Conservation (phyloP, 2,888 invertebrate species). For the Oligia latruncula region DNA sequence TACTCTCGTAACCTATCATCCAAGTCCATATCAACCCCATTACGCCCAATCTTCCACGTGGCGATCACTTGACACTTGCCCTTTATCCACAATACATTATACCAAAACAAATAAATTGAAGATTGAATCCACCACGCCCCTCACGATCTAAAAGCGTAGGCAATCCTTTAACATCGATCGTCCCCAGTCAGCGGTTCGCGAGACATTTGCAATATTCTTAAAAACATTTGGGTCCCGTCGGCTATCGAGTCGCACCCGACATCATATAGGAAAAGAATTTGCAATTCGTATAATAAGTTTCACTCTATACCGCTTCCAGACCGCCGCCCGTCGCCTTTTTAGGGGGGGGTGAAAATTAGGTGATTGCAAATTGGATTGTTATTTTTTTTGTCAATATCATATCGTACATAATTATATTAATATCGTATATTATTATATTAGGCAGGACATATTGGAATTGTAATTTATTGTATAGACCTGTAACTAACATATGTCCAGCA, state of each 20-base stretch:
- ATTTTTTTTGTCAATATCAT: not conserved
- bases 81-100: constrained; percentile 63
- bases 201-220: constrained; percentile 86
- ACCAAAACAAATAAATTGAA: constrained; percentile 70
- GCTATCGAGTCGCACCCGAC: constrained; percentile 73
- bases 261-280: constrained; percentile 76
- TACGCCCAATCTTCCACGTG: constrained; percentile 35
- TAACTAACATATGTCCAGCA: no score
- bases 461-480: no score
- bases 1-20: not conserved
- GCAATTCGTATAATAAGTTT: constrained; percentile 78
- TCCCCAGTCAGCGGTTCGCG: constrained; percentile 78
- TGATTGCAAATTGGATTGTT: constrained; percentile 22
- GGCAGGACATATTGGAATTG: no score
- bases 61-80: constrained; percentile 54
- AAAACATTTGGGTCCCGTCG: constrained; percentile 80
- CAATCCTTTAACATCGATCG: constrained; percentile 83
- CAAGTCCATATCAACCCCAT: constrained; percentile 9
- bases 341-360: constrained; percentile 43
- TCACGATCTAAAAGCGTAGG: constrained; percentile 75
- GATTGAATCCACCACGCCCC: constrained; percentile 72
- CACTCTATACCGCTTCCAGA: constrained; percentile 60
- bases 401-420: no score
- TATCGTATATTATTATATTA: no score
- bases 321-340: constrained; percentile 40